Base-by-base conservation (phyloP, 2,797 vertebrate species). In the Propithecus perrieri region DNA sequence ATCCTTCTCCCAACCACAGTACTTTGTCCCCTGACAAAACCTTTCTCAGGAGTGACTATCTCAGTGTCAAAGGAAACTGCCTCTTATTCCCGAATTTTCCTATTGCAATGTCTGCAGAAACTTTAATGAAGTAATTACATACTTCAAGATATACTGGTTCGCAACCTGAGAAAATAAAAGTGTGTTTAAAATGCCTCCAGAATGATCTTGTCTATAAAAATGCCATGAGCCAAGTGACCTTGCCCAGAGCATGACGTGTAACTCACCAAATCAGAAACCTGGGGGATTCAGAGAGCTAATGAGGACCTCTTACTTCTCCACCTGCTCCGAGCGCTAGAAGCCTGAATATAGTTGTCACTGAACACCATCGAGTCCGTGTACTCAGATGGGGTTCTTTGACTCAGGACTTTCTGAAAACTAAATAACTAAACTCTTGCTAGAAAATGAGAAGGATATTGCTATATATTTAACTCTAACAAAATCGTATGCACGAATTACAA, bases 141-240 rank as follows among this genome's bases (percentile, higher is more conserved):
- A 41, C 38, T 93, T 91, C 24, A 79, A 81, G 35, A 91, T 57
- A 76, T 67, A 91, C 75, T 91, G 61, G 28, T 75, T 83, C 96
- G 63, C 59, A 84, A 80, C 33, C n/a, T 35, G 20, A 97, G 69
- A 93, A 90, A 97, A 95, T 83, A 86, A 94, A 92, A 46, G 2
- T 41, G 11, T 63, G 46, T 17, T 61, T 41, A 61, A 72, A 72
- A 78, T 83, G 26, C 30, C n/a, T 85, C 43, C 26, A 92, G 38
- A 88, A 88, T 43, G 57, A 46, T 35, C 48, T 75, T 78, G 13
- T 87, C 76, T 79, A 65, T 88, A 75, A 91, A 90, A 95, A 85
- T 35, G 63, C 55, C 79, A 88, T n/a, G 50, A 46, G 75, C 50
- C 69, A 76, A 43, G n/a, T 96, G 75, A 80, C 26, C 83, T 96